A percentile compares a stretch with the other conserved stretches of the same genome.
These are phyloP conservation scores for Drosophila nikananu DNA, from an alignment of 1,140 invertebrate species.

Conservation along the genomic window DNA sequence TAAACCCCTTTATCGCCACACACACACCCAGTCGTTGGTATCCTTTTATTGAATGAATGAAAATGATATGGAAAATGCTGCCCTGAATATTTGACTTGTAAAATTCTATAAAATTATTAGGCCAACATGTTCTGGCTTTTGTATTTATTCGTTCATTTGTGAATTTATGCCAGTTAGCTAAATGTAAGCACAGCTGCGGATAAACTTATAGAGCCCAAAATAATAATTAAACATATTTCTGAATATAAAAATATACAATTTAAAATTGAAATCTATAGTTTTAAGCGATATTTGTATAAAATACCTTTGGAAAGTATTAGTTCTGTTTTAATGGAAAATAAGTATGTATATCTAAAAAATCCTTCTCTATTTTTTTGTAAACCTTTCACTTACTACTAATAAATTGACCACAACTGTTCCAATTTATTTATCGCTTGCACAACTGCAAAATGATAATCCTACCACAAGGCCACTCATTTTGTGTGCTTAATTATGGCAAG, in stretches of 20 bases:
- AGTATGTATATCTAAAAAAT: neutral
- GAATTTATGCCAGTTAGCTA: slow-evolving; percentile 32
- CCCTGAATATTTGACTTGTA: slow-evolving; percentile 20
- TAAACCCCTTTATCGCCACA: neutral
- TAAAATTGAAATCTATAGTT: neutral
- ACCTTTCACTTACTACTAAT: neutral
- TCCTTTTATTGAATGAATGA: slow-evolving; percentile 34
- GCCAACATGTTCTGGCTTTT: slow-evolving; percentile 8
- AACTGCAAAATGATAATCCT: slow-evolving; percentile 28
- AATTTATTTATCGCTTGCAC: slow-evolving; percentile 10
- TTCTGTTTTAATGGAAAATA: neutral
- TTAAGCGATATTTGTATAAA: neutral
- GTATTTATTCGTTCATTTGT: slow-evolving; percentile 32
- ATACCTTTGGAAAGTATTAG: neutral
- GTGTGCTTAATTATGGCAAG: slow-evolving; percentile 43
- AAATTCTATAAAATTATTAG: slow-evolving; percentile 28
- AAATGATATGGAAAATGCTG: slow-evolving; percentile 19
- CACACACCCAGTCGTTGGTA: neutral
- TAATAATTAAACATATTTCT: neutral
- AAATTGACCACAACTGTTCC: neutral
- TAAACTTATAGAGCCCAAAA: no score
- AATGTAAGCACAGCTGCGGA: neutral
- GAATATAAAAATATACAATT: neutral
- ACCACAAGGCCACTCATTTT: slow-evolving; percentile 27
- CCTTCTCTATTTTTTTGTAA: neutral